Conservation (phyloP, 2,888 invertebrate genomes). For the Polyommatus iphigenia region DNA sequence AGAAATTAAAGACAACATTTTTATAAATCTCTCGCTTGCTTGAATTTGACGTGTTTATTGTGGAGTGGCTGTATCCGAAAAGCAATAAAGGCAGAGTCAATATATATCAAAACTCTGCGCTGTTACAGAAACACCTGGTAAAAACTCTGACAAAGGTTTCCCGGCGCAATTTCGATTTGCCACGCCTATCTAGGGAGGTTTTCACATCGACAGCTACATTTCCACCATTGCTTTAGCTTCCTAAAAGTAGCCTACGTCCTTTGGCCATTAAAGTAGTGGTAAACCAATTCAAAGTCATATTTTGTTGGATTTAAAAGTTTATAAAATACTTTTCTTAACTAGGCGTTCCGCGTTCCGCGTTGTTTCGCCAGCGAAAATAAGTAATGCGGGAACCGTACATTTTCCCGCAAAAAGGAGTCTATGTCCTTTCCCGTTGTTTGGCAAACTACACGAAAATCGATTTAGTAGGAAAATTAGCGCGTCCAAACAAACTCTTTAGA, state of each 20-base stretch:
- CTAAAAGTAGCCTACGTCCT: neutral
- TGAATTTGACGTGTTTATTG: constrained; percentile 24
- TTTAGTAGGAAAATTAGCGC: too few relatives aligned
- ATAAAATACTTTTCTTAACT: too few relatives aligned
- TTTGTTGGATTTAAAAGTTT: too few relatives aligned
- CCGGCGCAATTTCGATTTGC: constrained; percentile 54
- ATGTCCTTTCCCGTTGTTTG: too few relatives aligned
- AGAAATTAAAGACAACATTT: neutral
- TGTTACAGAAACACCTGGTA: constrained; percentile 38
- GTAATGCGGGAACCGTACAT: too few relatives aligned
- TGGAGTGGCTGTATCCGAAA: constrained; percentile 33
- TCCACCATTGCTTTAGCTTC: neutral
- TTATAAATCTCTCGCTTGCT: neutral
- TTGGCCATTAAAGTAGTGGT: too few relatives aligned
- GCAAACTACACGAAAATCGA: too few relatives aligned
- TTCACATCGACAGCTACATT: constrained; percentile 10
- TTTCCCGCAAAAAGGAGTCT: too few relatives aligned
- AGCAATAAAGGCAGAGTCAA: constrained; percentile 39
- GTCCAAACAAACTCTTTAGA: too few relatives aligned
- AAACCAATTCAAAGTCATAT: too few relatives aligned
- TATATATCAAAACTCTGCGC: constrained; percentile 37
- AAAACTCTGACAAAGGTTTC: constrained; percentile 53
- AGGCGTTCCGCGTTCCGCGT: too few relatives aligned
- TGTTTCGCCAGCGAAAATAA: too few relatives aligned
- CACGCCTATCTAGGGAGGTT: constrained; percentile 44